Evolutionary conservation across 2,888 invertebrate genomes (phyloP), one percentile per base, ranked within the genome.

Genomic region (Neocrepidodera transversa): DNA sequence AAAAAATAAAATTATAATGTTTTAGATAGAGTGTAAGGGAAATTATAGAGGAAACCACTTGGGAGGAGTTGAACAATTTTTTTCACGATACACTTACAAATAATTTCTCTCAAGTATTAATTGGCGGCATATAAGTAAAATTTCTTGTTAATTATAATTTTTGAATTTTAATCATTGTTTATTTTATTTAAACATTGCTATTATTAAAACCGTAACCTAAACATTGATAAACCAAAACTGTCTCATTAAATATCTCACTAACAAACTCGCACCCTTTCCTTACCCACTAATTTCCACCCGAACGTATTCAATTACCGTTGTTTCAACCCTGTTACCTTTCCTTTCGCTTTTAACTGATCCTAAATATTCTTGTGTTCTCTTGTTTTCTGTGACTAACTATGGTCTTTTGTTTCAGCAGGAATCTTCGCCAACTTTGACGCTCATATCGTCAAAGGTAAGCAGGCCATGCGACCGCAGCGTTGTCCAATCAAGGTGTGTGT

Each of bases 381-480:
- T 32, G 32, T 49, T 32, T 49, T 35, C 43, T 5, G 26, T 28
- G 36, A 42, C 14, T 40, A 45, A 45, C 36, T 53, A 58, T 78
- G 76, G 81, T 80, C 80, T 82, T 82, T 83, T 84, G 83, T 86
- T 86, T 74, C 88, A 89, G 89, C 88, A 89, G 89, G 88, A 87
- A 82, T 88, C 87, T 77, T 88, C 89, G 79, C 89, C 89, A 77
- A 88, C 88, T 82, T 85, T 89, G 85, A 88, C 88, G 82, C 84
- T 88, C 79, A 85, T 88, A 81, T 88, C 89, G 83, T 88, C 88
- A 80, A 89, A 89, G 87, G 89, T 89, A 86, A 88, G 54, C 82
- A 75, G 76, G 78, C 78, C 78, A 80, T 80, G 80, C 80, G 80
- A 78, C 79, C 80, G 71, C 79, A 79, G 77, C 80, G 79, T 77